A percentile compares a stretch with the other conserved stretches of the same genome.
These are phyloP conservation scores for Nerophis ophidion DNA, from an alignment of 2,113 vertebrate species.

Conservation along the genomic window DNA sequence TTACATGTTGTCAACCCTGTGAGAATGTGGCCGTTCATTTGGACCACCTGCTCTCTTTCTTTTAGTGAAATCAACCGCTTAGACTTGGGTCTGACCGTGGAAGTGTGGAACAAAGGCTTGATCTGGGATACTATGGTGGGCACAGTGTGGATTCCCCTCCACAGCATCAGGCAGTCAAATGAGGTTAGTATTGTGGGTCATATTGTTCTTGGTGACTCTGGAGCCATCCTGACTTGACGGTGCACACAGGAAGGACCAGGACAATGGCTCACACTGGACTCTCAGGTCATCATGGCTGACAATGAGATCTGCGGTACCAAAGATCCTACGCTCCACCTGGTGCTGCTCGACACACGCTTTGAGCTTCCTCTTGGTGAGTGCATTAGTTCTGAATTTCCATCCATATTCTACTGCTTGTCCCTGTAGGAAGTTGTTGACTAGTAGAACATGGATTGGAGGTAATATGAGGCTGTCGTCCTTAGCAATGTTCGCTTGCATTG, in stretches of 20 bases:
- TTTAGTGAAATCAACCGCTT: slow-evolving; percentile 90
- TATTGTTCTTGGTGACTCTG: not conserved
- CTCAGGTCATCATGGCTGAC: slow-evolving; percentile 94
- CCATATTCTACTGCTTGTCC: not conserved
- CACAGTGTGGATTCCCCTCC: slow-evolving; percentile 91
- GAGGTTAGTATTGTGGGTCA: slow-evolving; percentile 73
- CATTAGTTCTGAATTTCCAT: slow-evolving; percentile 4
- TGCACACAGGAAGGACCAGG: slow-evolving; percentile 86
- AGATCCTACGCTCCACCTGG: slow-evolving; percentile 93
- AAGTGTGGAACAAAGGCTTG: slow-evolving; percentile 97
- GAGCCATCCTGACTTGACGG: not conserved
- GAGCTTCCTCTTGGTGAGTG: slow-evolving; percentile 89
- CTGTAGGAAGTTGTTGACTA: not conserved
- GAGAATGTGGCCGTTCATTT: slow-evolving; percentile 21
- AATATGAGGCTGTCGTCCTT: not conserved
- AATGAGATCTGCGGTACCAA: slow-evolving; percentile 97
- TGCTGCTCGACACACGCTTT: slow-evolving; percentile 92
- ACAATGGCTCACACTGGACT: slow-evolving; percentile 93
- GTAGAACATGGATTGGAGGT: slow-evolving; percentile 7
- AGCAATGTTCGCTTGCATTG: slow-evolving; percentile 28
- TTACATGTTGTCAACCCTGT: slow-evolving; percentile 37
- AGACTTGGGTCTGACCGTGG: slow-evolving; percentile 91
- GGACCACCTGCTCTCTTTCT: slow-evolving; percentile 6
- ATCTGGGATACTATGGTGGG: slow-evolving; percentile 99
- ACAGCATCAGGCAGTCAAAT: slow-evolving; percentile 90